These are phyloP conservation scores for Bombus fervidus DNA, from an alignment of 1,140 invertebrate species.

Conservation along the genomic window DNA sequence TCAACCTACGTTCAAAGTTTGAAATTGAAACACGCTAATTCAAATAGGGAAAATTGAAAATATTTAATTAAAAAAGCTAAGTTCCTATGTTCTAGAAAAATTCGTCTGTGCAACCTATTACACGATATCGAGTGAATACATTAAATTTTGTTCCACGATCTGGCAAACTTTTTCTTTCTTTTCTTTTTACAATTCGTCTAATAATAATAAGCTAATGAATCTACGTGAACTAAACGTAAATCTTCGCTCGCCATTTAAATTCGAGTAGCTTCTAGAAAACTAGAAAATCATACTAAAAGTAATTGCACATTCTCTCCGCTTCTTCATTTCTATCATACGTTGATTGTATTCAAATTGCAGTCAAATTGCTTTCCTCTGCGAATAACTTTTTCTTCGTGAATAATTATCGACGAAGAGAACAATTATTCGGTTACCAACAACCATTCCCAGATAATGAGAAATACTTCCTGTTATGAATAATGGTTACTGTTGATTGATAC, in stretches of 20 bases:
- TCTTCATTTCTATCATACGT: too few relatives aligned
- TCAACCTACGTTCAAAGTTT: not conserved
- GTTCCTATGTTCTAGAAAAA: not conserved
- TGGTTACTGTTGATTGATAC: too few relatives aligned
- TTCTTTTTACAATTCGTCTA: not conserved
- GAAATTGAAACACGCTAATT: not conserved
- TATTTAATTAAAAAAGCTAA: not conserved
- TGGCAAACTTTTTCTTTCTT: not conserved
- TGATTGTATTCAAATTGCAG: not conserved
- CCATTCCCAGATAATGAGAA: too few relatives aligned
- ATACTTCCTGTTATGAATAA: too few relatives aligned
- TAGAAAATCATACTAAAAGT: not conserved
- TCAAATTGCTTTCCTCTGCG: too few relatives aligned
- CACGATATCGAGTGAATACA: slow-evolving; percentile 8
- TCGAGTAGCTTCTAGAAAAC: not conserved
- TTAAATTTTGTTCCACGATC: not conserved
- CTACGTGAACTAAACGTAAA: too few relatives aligned
- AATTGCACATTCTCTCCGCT: not conserved
- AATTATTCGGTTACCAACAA: too few relatives aligned
- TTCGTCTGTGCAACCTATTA: not conserved
- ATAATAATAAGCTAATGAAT: not conserved
- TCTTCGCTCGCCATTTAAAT: not conserved
- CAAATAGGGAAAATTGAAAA: not conserved
- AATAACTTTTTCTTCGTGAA: too few relatives aligned
- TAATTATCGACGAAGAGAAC: too few relatives aligned